A percentile compares a stretch with the other conserved stretches of the same genome.
phyloP scores from a whole-genome alignment of 2,797 vertebrate genomes.

The Oryzias sinensis region DNA sequence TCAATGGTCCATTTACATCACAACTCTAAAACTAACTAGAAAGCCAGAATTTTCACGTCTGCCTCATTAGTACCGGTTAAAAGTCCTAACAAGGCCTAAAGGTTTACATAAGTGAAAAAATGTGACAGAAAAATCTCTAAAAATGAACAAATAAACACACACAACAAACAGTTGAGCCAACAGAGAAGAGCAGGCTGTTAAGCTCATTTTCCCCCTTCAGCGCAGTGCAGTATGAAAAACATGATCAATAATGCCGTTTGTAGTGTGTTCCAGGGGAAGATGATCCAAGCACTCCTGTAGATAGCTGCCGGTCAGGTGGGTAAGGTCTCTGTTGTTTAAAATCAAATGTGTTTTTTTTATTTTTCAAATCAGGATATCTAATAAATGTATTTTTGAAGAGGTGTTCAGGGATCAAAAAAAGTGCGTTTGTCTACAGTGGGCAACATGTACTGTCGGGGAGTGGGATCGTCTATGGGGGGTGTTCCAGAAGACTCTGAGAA shows the following conservation, averaged over 20 bases:
- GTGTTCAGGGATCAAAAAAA: background rate
- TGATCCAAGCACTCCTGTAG: conserved; percentile 39
- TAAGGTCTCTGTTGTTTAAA: background rate
- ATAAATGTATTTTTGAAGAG: background rate
- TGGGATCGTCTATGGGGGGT: conserved; percentile 46
- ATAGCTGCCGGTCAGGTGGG: conserved; percentile 50
- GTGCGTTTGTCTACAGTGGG: conserved; percentile 61
- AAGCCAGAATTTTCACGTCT: too few species aligned
- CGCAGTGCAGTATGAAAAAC: background rate
- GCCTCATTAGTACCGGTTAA: too few species aligned
- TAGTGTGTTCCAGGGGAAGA: conserved; percentile 80
- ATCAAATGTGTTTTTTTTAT: background rate
- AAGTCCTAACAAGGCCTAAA: too few species aligned
- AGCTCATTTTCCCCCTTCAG: background rate
- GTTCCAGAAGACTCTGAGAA: conserved; percentile 17
- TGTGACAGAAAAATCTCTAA: too few species aligned
- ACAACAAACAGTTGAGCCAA: too few species aligned
- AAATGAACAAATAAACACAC: too few species aligned
- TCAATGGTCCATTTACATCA: too few species aligned
- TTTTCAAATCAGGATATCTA: too few species aligned
- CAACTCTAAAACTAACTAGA: too few species aligned
- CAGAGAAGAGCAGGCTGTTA: too few species aligned
- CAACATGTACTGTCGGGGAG: conserved; percentile 73
- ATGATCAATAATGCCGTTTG: background rate
- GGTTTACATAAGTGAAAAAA: too few species aligned